Conservation (phyloP, 2,113 vertebrate genomes). For the Orientallactaga bullata region DNA sequence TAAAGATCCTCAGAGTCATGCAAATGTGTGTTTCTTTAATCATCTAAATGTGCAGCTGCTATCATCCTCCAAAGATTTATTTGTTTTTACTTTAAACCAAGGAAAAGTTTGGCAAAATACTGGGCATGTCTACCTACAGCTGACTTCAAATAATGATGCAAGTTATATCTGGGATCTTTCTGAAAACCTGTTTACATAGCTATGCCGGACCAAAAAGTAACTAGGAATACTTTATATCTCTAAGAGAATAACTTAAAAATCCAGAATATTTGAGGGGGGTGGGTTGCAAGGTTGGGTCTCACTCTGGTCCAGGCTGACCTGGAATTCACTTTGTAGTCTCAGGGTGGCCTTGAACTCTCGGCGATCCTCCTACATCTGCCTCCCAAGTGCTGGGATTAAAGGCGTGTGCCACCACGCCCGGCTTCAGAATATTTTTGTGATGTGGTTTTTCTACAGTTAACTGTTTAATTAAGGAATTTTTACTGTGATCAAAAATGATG, state of each 20-base stretch:
- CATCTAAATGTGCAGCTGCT: not conserved
- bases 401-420: too few relatives aligned
- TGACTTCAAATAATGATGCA: not conserved
- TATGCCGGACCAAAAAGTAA: not conserved
- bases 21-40: not conserved
- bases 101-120: conserved; percentile 14
- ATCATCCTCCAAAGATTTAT: not conserved
- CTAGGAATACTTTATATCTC: not conserved
- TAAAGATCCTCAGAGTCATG: not conserved
- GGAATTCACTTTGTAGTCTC: too few relatives aligned
- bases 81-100: not conserved
- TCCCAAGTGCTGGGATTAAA: too few relatives aligned
- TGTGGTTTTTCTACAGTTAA: not conserved
- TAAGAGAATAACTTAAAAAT: conserved; percentile 37
- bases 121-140: not conserved
- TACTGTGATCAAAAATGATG: not conserved
- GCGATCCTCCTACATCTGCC: too few relatives aligned
- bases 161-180: conserved; percentile 7
- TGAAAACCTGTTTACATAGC: conserved; percentile 9
- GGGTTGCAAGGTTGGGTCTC: too few relatives aligned
- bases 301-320: too few relatives aligned
- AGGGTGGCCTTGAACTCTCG: too few relatives aligned
- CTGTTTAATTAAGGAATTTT: conserved; percentile 12
- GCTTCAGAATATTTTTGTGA: not conserved
- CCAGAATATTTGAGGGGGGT: not conserved